A percentile compares a stretch with the other conserved stretches of the same genome.
Conservation (phyloP, 2,888 invertebrate genomes). For the Phanerotoma sp. region DNA sequence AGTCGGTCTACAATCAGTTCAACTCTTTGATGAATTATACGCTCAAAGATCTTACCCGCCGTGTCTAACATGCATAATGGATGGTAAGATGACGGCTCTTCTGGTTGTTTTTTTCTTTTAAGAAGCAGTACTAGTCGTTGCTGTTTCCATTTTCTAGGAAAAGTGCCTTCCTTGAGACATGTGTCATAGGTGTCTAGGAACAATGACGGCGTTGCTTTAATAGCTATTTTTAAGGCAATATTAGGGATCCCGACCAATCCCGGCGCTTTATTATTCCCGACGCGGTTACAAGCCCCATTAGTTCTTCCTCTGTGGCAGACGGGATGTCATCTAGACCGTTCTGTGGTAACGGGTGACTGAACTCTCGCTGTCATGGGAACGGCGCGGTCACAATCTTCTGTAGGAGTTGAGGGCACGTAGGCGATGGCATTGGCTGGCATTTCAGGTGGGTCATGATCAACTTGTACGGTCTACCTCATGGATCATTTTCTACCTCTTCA, state of each 20-base stretch:
- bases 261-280: constrained; percentile 31
- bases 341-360: not conserved
- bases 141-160: constrained; percentile 29
- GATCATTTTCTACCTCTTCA: constrained; percentile 24
- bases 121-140: constrained; percentile 32
- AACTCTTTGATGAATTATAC: constrained; percentile 18
- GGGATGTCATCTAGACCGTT: constrained; percentile 3
- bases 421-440: constrained; percentile 17
- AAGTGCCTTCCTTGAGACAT: constrained; percentile 27
- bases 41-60: constrained; percentile 28
- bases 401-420: constrained; percentile 27
- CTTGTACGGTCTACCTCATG: constrained; percentile 28
- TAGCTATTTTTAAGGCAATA: constrained; percentile 28
- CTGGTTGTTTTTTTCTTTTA: constrained; percentile 26
- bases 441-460: constrained; percentile 28
- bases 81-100: constrained; percentile 28
- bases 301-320: constrained; percentile 17
- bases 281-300: constrained; percentile 20
- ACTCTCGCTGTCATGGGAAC: constrained; percentile 20
- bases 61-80: constrained; percentile 32
- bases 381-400: constrained; percentile 26
- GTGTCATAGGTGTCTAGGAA: constrained; percentile 27
- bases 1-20: constrained; percentile 5
- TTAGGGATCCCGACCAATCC: constrained; percentile 33
- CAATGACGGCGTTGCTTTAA: constrained; percentile 25